Evolutionary conservation across 2,113 vertebrate species (phyloP).

Genomic region (Xiphorhynchus elegans): DNA sequence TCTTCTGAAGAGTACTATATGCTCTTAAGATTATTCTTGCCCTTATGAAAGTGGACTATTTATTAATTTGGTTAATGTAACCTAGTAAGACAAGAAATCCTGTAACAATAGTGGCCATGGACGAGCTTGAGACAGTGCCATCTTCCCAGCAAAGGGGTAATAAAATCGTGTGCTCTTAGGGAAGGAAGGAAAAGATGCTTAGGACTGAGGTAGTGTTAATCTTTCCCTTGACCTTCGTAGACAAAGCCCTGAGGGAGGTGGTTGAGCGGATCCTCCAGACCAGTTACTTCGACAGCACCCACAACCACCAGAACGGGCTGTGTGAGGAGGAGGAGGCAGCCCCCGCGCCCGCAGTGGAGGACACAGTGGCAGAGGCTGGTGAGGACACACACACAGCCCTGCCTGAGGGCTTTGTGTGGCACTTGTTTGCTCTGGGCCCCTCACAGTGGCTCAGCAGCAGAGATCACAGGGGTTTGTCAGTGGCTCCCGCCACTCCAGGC

Average conservation of each 20-base stretch:
- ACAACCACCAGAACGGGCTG: conserved; percentile 91
- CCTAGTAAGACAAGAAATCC: not conserved
- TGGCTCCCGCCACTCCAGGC: not conserved
- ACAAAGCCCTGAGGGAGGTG: conserved; percentile 90
- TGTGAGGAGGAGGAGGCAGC: conserved; percentile 85
- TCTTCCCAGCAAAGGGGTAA: not conserved
- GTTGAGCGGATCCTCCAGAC: conserved; percentile 91
- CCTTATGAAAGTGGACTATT: not conserved
- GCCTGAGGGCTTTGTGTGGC: not conserved
- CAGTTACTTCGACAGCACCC: conserved; percentile 91
- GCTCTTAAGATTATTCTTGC: not conserved
- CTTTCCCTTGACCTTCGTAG: conserved; percentile 61
- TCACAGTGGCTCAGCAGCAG: not conserved
- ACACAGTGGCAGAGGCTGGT: conserved; percentile 87
- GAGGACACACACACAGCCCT: not conserved
- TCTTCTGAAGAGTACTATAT: not conserved
- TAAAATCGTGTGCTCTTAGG: not conserved
- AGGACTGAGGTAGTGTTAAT: not conserved
- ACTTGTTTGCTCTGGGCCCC: not conserved
- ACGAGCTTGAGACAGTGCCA: not conserved
- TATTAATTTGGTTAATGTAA: not conserved
- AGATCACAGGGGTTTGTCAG: not conserved
- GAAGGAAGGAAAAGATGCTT: not conserved
- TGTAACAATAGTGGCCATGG: not conserved
- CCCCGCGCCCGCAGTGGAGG: conserved; percentile 75